Base-by-base conservation (phyloP, 2,797 vertebrate genomes). In the Ctenosaura bakeri region DNA sequence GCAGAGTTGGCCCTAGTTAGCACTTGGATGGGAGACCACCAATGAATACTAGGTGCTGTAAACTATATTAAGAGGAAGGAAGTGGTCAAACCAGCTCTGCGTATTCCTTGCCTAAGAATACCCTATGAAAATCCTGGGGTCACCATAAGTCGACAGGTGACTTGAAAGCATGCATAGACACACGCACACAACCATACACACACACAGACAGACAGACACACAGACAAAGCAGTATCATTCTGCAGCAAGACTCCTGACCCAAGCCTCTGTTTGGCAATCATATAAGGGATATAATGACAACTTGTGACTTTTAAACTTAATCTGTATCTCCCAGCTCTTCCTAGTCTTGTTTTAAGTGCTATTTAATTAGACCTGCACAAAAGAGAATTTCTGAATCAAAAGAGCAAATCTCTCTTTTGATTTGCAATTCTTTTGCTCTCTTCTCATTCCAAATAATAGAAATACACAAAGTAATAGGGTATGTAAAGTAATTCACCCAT, bases 331-430 rank as follows among this genome's bases (percentile, higher is more conserved):
- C 54, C 22, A 90, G 35, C 32, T 29, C 88, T 6, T 7, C 6
- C n/a, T 91, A 1, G 10, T 10, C 93, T 92, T 59, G 56, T 93
- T 93, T 93, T 94, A 95, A 96, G 87, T 91, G 94, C 89, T 95
- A 94, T 96, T 96, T 97, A 96, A 97, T 96, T 96, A 96, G 73
- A 4, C 91, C 88, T 46, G 89, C 88, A 95, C 84, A 95, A 95
- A 92, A 93, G 89, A 94, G 96, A 96, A 94, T 86, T 88, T 93
- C 95, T 93, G 92, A 93, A 96, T 95, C 94, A 94, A 96, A 97
- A 95, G 91, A 96, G 95, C 83, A 94, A 95, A 95, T 96, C 90
- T 86, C 80, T 95, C 93, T 96, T 96, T 94, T 95, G 90, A 96
- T 94, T 96, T 95, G 91, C 93, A 93, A 95, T 96, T 97, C 93